Conservation (phyloP, 2,113 vertebrate species). For the Sitta europaea region DNA sequence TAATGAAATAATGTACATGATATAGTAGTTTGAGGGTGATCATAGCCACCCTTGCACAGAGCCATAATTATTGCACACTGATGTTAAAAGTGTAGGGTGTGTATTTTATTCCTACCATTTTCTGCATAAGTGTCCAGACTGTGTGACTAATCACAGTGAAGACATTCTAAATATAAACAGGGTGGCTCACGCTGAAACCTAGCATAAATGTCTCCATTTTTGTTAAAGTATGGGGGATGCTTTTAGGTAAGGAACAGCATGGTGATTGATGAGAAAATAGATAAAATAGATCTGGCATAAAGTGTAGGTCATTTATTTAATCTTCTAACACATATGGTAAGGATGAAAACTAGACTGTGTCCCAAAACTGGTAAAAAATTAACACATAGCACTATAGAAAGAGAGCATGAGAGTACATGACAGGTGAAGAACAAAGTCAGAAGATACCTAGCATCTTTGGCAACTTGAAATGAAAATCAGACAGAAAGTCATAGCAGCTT, state of each 20-base stretch:
- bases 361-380: not conserved
- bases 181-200: not conserved
- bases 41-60: not conserved
- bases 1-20: constrained; percentile 18
- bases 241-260: not conserved
- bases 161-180: not conserved
- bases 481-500: not conserved
- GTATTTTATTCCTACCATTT: not conserved
- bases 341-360: not conserved
- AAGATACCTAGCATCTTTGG: not conserved
- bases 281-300: not conserved
- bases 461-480: not conserved
- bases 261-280: not conserved
- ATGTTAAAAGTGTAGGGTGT: not conserved
- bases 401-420: not conserved
- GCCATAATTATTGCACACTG: not conserved
- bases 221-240: not conserved
- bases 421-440: not conserved
- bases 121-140: not conserved
- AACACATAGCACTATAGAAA: not conserved
- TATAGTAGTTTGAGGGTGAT: not conserved
- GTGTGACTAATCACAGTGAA: not conserved
- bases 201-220: not conserved
- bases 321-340: not conserved
- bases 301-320: not conserved